phyloP scores from a whole-genome alignment of 1,140 invertebrate species.

The Steinernema feltiae region DNA sequence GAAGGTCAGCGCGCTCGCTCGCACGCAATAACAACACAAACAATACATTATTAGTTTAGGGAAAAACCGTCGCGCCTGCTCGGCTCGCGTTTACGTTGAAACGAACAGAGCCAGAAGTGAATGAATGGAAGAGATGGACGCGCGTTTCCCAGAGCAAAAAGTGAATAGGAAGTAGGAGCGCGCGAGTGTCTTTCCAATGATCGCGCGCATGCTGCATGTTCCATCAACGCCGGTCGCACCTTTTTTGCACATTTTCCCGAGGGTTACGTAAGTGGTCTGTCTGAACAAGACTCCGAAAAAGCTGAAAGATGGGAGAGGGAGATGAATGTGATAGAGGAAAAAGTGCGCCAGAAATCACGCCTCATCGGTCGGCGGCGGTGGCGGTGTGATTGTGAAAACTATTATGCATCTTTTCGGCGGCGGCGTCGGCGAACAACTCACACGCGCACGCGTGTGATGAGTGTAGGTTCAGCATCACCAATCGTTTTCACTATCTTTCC shows the following conservation, averaged over 20 bases:
- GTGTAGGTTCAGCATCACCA: not conserved
- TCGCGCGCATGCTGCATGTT: too few relatives aligned
- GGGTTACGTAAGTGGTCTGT: not conserved
- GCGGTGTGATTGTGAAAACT: not conserved
- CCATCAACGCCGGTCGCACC: too few relatives aligned
- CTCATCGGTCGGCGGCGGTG: not conserved
- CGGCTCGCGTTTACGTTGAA: not conserved
- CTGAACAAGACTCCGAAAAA: not conserved
- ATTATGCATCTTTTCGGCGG: slow-evolving; percentile 6
- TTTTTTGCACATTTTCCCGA: not conserved
- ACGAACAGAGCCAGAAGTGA: not conserved
- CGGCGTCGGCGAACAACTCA: too few relatives aligned
- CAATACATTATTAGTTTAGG: not conserved
- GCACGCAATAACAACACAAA: not conserved
- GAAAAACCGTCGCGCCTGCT: not conserved
- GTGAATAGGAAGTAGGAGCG: too few relatives aligned
- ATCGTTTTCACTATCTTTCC: not conserved
- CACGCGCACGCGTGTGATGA: not conserved
- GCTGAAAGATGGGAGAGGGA: too few relatives aligned
- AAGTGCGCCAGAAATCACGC: not conserved
- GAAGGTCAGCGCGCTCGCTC: not conserved
- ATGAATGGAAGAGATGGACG: too few relatives aligned
- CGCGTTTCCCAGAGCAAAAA: too few relatives aligned
- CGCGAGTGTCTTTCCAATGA: too few relatives aligned
- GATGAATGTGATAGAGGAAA: not conserved